Evolutionary conservation across 2,113 vertebrate species (phyloP), one percentile per base, ranked within the genome.

Genomic region (Calyptommatus sinebrachiatus): DNA sequence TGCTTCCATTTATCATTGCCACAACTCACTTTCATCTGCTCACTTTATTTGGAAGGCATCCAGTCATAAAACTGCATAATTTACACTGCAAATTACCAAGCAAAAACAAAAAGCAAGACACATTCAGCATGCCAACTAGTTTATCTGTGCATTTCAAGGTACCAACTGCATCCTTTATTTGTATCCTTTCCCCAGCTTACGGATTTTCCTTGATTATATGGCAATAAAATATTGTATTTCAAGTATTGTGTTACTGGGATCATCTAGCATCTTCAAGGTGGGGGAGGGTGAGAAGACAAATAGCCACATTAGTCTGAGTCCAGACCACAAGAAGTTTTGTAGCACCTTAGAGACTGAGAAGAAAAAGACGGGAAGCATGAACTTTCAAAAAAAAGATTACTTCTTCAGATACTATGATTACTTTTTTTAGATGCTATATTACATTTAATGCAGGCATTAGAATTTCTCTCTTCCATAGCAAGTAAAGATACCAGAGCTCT

Each of bases 151-250:
- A 71, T 77, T 29, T 57, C 72, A 79, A 88, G 76, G 76, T 84
- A 69, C 46, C 79, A 91, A 50, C 70, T 84, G 66, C 71, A 70
- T 68, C 78, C n/a, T 45, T 84, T 81, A 85, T 86, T 90, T 81
- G 77, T 73, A 71, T n/a, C 81, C 35, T 22, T 82, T 26, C 79
- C 29, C 35, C 35, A 69, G 61, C 21, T 65, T 71, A 78, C 71
- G 48, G 72, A 1, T 92, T 87, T 88, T 85, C 22, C 31, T 84
- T 80, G 73, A 86, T 50, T 85, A 21, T 28, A 46, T 45, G 85
- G 9, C 7, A 6, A 8, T 2, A 2, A 5, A 75, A 71, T 31
- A 20, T 78, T 78, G 57, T 21, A 68, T 73, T 86, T 86, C 46
- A n/a, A n/a, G n/a, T n/a, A 63, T 0, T 24, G 16, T 48, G 76